phyloP scores from a whole-genome alignment of 1,140 invertebrate species.

The Aphidius ervi region DNA sequence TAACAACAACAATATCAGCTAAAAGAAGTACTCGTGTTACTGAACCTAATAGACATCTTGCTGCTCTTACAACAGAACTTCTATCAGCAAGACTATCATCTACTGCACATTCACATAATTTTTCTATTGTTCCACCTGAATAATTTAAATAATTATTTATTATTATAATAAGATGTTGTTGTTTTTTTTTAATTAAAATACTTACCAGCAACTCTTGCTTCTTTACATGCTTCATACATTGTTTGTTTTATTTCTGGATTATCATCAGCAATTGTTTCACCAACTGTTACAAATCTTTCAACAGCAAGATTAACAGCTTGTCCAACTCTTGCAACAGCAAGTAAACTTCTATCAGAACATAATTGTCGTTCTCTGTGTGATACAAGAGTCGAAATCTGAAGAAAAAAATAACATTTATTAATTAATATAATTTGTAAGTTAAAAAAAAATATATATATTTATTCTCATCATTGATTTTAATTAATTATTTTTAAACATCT shows the following conservation, averaged over 20 bases:
- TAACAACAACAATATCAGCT: conserved; percentile 97
- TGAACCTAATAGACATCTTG: conserved; percentile 86
- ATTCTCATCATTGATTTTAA: neutral
- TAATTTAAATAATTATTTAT: conserved; percentile 19
- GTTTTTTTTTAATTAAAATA: neutral
- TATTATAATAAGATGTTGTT: neutral
- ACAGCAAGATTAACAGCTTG: conserved; percentile 94
- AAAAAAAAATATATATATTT: neutral
- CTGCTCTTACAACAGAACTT: conserved; percentile 81
- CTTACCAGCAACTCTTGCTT: conserved; percentile 88
- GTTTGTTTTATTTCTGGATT: conserved; percentile 94
- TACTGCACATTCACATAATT: conserved; percentile 75
- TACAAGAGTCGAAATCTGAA: conserved; percentile 88
- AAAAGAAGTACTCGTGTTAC: conserved; percentile 95
- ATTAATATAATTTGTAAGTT: neutral
- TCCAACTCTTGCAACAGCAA: conserved; percentile 86
- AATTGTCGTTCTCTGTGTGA: conserved; percentile 55
- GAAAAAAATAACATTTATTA: conserved; percentile 32
- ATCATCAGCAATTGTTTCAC: conserved; percentile 96
- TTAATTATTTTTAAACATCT: neutral
- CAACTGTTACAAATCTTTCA: conserved; percentile 95
- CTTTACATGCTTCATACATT: conserved; percentile 97
- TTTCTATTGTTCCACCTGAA: conserved; percentile 82
- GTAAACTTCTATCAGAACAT: conserved; percentile 56
- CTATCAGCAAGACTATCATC: conserved; percentile 66